Evolutionary conservation across 1,140 invertebrate species (phyloP), one percentile per base, ranked within the genome.

Genomic region (Panonychus citri): DNA sequence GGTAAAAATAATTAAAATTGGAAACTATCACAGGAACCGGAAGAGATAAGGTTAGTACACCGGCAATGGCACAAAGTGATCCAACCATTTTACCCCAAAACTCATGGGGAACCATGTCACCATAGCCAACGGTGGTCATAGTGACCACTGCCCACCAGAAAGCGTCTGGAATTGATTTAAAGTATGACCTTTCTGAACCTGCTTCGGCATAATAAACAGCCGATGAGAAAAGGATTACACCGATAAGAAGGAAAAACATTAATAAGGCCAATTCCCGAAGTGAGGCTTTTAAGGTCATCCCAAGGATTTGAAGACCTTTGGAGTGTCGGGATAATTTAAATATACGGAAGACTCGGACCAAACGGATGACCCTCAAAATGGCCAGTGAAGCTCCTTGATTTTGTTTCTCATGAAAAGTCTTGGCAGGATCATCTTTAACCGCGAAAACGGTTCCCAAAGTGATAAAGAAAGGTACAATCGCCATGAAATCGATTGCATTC

Each of bases 1-100:
- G 90, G 78, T 99, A 99, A 79, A 98, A 99, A 77, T 98, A 98
- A 75, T 97, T 97, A 80, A 99, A 99, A 77, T 99, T 99, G 72
- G 91, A 65, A 43, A 65, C 64, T 74, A 95, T 94, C 80, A 95
- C 93, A 71, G 93, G 91, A 65, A 98, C 94, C 10, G 52, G 52
- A 21, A 53, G 25, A 15, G 52, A 24, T 5, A 53, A 19, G 15
- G 52, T 53, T 7, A 53, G 19, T 3, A 53, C 52, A 37, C 94
- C 94, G 69, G 93, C 91, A 74, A 98, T 96, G 67, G 93, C 94
- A 75, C 94, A 98, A 63, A 97, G 76, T 60, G 90, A 96, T 61
- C 93, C 91, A 64, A 96, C 91, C 69, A 97, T 88, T 74, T 96
- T 96, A 64, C 93, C 91, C 89, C 90, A 96, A 59, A 95, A 86